Evolutionary conservation across 2,113 vertebrate genomes (phyloP).

Genomic region (Rhinogobius similis): DNA sequence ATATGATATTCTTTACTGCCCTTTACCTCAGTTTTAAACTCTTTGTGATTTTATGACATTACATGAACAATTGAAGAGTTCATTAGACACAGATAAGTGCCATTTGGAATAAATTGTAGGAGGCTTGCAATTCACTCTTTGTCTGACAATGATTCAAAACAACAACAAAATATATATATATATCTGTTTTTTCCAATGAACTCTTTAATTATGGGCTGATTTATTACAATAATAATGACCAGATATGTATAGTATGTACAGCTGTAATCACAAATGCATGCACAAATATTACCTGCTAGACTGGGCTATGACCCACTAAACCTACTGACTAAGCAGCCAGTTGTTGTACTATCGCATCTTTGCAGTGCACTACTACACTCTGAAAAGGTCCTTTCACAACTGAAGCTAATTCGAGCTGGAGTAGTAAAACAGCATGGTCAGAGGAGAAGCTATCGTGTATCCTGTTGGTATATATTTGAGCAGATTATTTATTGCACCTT

Average conservation of each 20-base stretch:
- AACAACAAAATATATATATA: no score
- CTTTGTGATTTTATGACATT: neutral
- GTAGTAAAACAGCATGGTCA: slow-evolving; percentile 20
- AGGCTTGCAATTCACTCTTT: no score
- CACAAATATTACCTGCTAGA: neutral
- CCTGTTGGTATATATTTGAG: slow-evolving; percentile 18
- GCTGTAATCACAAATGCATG: neutral
- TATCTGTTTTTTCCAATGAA: no score
- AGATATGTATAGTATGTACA: neutral
- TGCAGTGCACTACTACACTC: neutral
- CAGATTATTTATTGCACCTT: slow-evolving; percentile 43
- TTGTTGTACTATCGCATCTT: neutral
- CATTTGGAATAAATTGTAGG: no score
- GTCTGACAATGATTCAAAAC: no score
- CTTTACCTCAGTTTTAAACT: neutral
- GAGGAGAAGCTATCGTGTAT: slow-evolving; percentile 35
- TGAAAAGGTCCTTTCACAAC: neutral
- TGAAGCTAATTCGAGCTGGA: slow-evolving; percentile 5
- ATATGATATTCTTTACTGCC: neutral
- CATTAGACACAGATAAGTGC: no score
- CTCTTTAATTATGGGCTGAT: neutral
- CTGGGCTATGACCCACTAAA: neutral
- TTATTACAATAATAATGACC: neutral
- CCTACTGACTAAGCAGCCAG: neutral
- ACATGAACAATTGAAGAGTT: no score